Percentiles rank a stretch among this genome's conserved stretches.
These are phyloP conservation scores for Trachemys scripta DNA, from an alignment of 2,113 vertebrate genomes.

Conservation along the genomic window DNA sequence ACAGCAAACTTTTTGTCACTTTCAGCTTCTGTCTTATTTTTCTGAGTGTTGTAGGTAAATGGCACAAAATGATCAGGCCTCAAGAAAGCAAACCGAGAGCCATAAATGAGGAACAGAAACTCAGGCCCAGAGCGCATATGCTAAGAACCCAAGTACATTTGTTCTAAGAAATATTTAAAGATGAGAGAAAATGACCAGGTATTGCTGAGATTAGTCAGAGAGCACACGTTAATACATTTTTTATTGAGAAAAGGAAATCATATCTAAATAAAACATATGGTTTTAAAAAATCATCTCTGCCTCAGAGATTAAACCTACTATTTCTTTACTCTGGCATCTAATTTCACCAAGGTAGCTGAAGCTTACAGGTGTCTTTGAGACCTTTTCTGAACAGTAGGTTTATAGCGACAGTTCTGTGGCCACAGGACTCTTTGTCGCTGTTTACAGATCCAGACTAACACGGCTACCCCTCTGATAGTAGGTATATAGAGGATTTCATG, in stretches of 20 bases:
- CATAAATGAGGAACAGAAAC: not conserved
- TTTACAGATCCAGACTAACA: too few relatives aligned
- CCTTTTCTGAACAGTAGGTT: not conserved
- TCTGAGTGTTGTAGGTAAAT: not conserved
- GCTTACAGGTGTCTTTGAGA: constrained; percentile 16
- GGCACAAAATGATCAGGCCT: not conserved
- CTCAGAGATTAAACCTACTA: constrained; percentile 56
- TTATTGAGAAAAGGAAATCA: constrained; percentile 87
- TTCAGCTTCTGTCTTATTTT: not conserved
- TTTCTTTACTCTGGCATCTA: constrained; percentile 53
- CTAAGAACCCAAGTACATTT: constrained; percentile 77
- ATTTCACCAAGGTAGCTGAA: constrained; percentile 50
- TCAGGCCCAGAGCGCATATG: not conserved
- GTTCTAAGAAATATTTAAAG: constrained; percentile 93
- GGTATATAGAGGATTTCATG: not conserved
- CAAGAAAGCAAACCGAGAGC: not conserved
- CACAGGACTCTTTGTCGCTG: too few relatives aligned
- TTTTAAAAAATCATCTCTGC: constrained; percentile 78
- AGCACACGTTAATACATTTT: constrained; percentile 87
- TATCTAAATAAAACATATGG: constrained; percentile 90
- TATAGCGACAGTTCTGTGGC: not conserved
- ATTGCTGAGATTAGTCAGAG: constrained; percentile 82
- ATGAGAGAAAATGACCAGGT: constrained; percentile 81
- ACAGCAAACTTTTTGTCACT: not conserved
- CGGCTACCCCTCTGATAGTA: not conserved